These are phyloP conservation scores for Amia ocellicauda DNA, from an alignment of 2,113 vertebrate species.

Conservation along the genomic window DNA sequence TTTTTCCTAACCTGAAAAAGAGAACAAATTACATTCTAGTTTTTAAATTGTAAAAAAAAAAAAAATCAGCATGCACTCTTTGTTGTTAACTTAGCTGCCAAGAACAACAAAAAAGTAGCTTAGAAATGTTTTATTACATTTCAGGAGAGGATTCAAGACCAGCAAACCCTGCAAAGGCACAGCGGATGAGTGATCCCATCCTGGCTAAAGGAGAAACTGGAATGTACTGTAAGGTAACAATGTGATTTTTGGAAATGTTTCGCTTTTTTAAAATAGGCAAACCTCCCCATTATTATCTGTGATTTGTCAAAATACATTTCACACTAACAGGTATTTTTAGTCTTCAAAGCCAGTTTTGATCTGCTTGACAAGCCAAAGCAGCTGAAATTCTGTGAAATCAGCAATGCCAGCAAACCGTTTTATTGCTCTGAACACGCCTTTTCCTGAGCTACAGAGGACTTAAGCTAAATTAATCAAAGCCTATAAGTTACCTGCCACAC, in stretches of 20 bases:
- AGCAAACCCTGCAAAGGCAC: slow-evolving; percentile 32
- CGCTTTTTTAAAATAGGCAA: slow-evolving; percentile 35
- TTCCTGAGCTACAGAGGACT: slow-evolving; percentile 61
- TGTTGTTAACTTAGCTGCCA: slow-evolving; percentile 7
- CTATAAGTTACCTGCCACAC: slow-evolving; percentile 57
- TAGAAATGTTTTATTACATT: slow-evolving; percentile 26
- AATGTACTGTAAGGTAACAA: slow-evolving; percentile 67
- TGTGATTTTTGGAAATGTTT: slow-evolving; percentile 36
- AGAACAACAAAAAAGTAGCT: slow-evolving; percentile 27
- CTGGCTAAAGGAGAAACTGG: slow-evolving; percentile 54
- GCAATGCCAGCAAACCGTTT: slow-evolving; percentile 61
- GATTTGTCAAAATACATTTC: slow-evolving; percentile 79
- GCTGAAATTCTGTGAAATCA: slow-evolving; percentile 73
- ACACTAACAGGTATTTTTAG: slow-evolving; percentile 71
- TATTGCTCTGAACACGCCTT: slow-evolving; percentile 59
- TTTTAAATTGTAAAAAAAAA: background rate
- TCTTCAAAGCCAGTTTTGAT: slow-evolving; percentile 75
- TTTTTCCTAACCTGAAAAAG: slow-evolving; percentile 1
- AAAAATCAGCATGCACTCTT: background rate
- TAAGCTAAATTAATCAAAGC: slow-evolving; percentile 74
- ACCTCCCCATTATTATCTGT: slow-evolving; percentile 56
- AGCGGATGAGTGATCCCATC: slow-evolving; percentile 24
- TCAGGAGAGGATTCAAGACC: slow-evolving; percentile 63
- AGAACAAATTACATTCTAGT: slow-evolving; percentile 21
- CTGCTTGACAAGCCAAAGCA: slow-evolving; percentile 64